phyloP scores from a whole-genome alignment of 2,113 vertebrate genomes.

The Phocoena phocoena region DNA sequence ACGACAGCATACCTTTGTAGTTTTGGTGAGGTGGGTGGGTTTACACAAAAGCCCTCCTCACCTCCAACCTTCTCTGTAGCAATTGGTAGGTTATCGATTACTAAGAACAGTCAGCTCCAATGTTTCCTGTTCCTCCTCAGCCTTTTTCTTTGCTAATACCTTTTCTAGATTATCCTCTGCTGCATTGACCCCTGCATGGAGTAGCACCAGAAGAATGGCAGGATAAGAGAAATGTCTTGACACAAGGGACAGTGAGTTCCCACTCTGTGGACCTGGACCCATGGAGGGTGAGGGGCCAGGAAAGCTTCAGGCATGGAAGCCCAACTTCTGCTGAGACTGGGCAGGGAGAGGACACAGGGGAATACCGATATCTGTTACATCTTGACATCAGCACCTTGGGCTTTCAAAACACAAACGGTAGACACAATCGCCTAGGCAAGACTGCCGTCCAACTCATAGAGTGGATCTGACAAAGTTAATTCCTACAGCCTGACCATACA shows the following conservation, averaged over 20 bases:
- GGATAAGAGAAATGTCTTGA: conserved; percentile 73
- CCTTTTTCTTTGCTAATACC: neutral
- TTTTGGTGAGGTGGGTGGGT: neutral
- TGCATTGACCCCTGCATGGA: conserved; percentile 61
- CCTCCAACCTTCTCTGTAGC: conserved; percentile 11
- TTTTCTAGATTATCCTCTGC: conserved; percentile 47
- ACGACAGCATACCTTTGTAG: conserved; percentile 42
- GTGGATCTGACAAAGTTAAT: conserved; percentile 62
- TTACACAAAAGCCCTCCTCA: conserved; percentile 46
- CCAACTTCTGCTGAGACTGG: conserved; percentile 46
- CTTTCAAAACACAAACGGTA: conserved; percentile 72
- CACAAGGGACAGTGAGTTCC: conserved; percentile 17
- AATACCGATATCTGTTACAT: conserved; percentile 59
- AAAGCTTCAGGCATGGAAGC: conserved; percentile 26
- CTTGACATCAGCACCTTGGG: conserved; percentile 72
- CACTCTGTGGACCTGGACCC: neutral
- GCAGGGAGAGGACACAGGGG: conserved; percentile 48
- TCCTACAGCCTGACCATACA: conserved; percentile 49
- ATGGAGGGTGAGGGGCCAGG: neutral
- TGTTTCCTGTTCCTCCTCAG: conserved; percentile 16
- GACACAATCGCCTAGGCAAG: conserved; percentile 74
- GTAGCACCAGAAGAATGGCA: conserved; percentile 74
- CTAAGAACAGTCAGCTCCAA: conserved; percentile 40
- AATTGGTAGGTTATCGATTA: conserved; percentile 23
- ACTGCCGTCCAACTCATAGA: conserved; percentile 78